Evolutionary conservation across 2,888 invertebrate genomes (phyloP).

Genomic region (Atherix ibis): DNA sequence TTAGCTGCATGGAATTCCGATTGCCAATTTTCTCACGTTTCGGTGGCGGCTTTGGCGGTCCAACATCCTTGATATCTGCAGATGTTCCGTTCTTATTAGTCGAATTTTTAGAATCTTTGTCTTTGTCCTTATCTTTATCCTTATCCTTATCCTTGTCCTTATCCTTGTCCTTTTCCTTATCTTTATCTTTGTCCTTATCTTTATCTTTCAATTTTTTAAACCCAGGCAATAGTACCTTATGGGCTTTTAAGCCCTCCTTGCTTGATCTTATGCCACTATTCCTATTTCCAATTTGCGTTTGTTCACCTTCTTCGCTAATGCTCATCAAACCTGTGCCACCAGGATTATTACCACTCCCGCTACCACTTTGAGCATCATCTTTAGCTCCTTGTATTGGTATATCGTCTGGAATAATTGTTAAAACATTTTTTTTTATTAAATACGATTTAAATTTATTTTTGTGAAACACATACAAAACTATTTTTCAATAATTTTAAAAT

Average conservation of each 20-base stretch:
- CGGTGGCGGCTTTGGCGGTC: conserved; percentile 8
- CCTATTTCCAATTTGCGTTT: conserved; percentile 15
- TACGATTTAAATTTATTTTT: neutral
- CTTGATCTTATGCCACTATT: conserved; percentile 29
- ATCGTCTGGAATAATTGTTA: conserved; percentile 75
- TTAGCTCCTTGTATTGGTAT: conserved; percentile 61
- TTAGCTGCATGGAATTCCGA: conserved; percentile 9
- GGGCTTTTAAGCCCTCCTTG: conserved; percentile 32
- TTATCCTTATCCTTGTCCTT: conserved; percentile 28
- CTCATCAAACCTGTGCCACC: conserved; percentile 24
- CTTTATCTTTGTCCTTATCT: conserved; percentile 22
- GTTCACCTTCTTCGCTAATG: conserved; percentile 29
- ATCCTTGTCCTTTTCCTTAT: conserved; percentile 17
- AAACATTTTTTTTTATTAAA: conserved; percentile 14
- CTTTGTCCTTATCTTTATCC: conserved; percentile 15
- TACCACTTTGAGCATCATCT: no score
- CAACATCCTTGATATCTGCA: conserved; percentile 4
- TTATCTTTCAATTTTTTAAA: conserved; percentile 33
- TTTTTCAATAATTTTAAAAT: no score
- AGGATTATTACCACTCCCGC: no score
- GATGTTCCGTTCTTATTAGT: conserved; percentile 10
- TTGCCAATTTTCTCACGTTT: conserved; percentile 10
- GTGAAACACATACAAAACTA: no score
- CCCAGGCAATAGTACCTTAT: conserved; percentile 31
- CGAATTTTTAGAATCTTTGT: conserved; percentile 15